Evolutionary conservation across 2,888 invertebrate genomes (phyloP), one percentile per base, ranked within the genome.

Genomic region (Blomia tropicalis): DNA sequence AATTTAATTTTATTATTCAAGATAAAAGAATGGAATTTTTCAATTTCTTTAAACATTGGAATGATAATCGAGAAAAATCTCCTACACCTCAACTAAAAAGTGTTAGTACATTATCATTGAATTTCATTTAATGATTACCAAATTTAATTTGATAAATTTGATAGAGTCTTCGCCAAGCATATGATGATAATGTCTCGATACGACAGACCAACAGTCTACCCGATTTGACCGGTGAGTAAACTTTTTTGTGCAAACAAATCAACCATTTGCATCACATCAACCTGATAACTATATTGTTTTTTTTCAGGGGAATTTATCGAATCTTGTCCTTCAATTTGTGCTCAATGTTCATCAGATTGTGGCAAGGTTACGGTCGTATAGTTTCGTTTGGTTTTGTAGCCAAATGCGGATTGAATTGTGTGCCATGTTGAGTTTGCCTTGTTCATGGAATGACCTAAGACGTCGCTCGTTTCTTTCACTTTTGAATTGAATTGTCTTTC

Each of bases 1-100:
- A n/a, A n/a, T n/a, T n/a, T n/a, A n/a, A n/a, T n/a, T n/a, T n/a
- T n/a, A n/a, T n/a, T n/a, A n/a, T n/a, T n/a, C n/a, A n/a, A 47
- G 51, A 47, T 47, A 22, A 27, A 27, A 47, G 51, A 25, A 7
- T 47, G 7, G 51, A 47, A 47, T 47, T 47, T 47, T 47, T 47
- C 7, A 47, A 47, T 7, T 47, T 47, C 7, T 47, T 47, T 27
- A 47, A 47, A 47, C 51, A 47, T 19, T 27, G 7, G 27, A 47
- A 41, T 17, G 14, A 14, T 11, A 19, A 47, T 19, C 22, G 7
- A 47, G 7, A 47, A 47, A 47, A 47, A 47, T 27, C 7, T 11
- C 7, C 51, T 19, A 47, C 51, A 47, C 41, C 41, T 11, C 23
- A 47, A 47, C 51, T n/a, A 19, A 47, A 47, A 14, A 47, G n/a